Conservation (phyloP, 2,113 vertebrate genomes). For the Cephalopterus ornatus region DNA sequence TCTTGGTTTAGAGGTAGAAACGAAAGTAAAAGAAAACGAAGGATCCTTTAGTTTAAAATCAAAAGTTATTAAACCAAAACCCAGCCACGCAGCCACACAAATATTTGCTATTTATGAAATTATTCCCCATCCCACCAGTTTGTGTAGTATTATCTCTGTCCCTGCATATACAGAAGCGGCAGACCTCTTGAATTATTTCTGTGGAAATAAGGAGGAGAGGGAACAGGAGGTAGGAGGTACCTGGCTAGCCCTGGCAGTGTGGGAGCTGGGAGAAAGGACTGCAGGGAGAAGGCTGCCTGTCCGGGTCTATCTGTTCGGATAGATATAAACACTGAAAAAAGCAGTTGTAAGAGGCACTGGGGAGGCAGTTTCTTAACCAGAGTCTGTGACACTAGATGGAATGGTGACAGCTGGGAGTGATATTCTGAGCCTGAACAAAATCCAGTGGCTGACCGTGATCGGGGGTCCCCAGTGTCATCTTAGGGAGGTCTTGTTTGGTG, state of each 20-base stretch:
- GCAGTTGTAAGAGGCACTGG: not conserved
- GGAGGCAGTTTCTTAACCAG: not conserved
- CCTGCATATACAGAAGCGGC: rapidly evolving
- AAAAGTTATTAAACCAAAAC: not conserved
- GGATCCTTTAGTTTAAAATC: not conserved
- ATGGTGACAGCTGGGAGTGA: not conserved
- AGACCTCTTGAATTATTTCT: not conserved
- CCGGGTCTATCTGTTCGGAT: not conserved
- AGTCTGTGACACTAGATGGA: not conserved
- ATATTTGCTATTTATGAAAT: not conserved
- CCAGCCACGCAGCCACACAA: not conserved
- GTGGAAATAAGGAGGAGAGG: not conserved
- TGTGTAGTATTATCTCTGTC: not conserved
- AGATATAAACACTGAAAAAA: not conserved
- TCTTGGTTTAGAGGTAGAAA: not conserved
- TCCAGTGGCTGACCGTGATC: not conserved
- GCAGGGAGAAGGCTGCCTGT: not conserved
- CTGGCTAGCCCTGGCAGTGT: not conserved
- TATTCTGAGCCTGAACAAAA: not conserved
- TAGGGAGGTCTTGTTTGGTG: not conserved
- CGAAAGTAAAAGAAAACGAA: not conserved
- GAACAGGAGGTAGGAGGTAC: not conserved
- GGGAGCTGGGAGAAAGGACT: not conserved
- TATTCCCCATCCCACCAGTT: not conserved
- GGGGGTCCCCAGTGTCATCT: not conserved